A percentile compares a stretch with the other conserved stretches of the same genome.
Conservation (phyloP, 1,140 invertebrate genomes). For the Pogonomyrmex barbatus region DNA sequence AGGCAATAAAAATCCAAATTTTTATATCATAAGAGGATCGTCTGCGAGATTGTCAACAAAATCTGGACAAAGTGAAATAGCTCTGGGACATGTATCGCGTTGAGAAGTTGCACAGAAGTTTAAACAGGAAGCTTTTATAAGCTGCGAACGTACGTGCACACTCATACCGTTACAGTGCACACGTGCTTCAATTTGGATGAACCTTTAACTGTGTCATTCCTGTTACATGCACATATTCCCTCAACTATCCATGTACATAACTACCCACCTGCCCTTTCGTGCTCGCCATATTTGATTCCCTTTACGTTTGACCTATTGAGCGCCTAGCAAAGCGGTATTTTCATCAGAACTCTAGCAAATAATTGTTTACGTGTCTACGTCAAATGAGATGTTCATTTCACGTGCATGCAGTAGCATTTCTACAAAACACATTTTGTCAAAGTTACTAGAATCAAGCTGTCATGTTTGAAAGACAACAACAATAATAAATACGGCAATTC, state of each 20-base stretch:
- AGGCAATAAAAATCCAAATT: not conserved
- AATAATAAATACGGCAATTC: too few relatives aligned
- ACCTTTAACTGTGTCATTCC: constrained; percentile 56
- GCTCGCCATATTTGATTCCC: constrained; percentile 57
- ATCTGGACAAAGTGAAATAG: constrained; percentile 39
- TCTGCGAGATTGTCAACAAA: constrained; percentile 24
- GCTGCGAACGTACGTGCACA: constrained; percentile 21
- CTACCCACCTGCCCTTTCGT: constrained; percentile 46
- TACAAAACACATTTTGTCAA: constrained; percentile 16
- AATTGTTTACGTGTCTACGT: constrained; percentile 60
- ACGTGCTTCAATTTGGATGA: constrained; percentile 55
- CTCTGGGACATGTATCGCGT: constrained; percentile 32
- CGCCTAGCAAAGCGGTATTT: constrained; percentile 38
- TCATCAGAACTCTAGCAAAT: constrained; percentile 54
- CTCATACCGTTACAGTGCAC: not conserved
- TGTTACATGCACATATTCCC: constrained; percentile 40
- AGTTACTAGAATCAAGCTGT: not conserved
- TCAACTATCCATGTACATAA: constrained; percentile 19
- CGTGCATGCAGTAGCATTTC: not conserved
- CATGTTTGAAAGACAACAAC: not conserved
- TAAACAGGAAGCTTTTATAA: constrained; percentile 43
- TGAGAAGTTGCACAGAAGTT: constrained; percentile 58
- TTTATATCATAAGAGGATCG: not conserved
- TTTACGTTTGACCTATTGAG: constrained; percentile 63
- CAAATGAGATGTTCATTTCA: constrained; percentile 51